These are phyloP conservation scores for Tipula confusa DNA, from an alignment of 2,888 invertebrate species.

Conservation along the genomic window DNA sequence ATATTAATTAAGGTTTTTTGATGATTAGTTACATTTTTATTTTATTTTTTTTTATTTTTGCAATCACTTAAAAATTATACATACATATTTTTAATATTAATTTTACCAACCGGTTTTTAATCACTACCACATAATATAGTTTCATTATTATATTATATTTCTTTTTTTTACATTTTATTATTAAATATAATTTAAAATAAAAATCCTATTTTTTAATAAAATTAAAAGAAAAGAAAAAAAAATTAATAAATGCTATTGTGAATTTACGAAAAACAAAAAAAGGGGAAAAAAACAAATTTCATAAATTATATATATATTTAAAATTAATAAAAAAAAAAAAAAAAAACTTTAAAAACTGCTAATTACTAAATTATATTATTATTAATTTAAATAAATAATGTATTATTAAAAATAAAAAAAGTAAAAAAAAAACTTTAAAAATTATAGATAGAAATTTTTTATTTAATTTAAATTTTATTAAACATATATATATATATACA, in stretches of 20 bases:
- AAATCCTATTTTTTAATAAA: constrained; percentile 15
- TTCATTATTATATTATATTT: neutral
- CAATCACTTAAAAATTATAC: neutral
- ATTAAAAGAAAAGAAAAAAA: neutral
- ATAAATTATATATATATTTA: neutral
- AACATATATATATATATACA: neutral
- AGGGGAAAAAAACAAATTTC: neutral
- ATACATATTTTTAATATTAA: neutral
- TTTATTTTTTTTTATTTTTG: neutral
- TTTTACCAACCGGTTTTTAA: neutral
- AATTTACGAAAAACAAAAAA: neutral
- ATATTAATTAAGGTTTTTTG: neutral
- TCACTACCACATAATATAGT: neutral
- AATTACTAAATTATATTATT: constrained; percentile 1
- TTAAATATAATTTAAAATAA: neutral
- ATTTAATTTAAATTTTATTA: neutral
- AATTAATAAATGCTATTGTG: constrained; percentile 21
- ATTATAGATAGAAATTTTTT: constrained; percentile 1
- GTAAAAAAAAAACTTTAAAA: neutral
- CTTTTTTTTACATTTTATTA: neutral
- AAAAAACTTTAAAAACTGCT: neutral
- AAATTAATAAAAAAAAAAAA: neutral
- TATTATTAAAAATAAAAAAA: neutral
- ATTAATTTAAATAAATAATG: constrained; percentile 25
- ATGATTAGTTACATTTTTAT: neutral